Evolutionary conservation across 2,113 vertebrate genomes (phyloP).

Genomic region (Artemisiospiza belli): DNA sequence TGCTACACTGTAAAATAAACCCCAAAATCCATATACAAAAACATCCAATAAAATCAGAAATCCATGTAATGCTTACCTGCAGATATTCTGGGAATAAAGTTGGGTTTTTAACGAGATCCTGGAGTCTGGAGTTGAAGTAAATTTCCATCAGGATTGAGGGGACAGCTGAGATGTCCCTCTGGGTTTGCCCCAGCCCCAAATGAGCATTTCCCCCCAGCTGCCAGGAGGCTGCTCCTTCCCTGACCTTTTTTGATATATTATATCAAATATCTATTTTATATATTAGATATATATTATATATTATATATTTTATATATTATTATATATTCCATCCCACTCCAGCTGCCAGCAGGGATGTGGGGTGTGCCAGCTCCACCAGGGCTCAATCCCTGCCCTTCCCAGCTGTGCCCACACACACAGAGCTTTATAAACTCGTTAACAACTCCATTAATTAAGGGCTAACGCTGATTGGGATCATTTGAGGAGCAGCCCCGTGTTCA

Average conservation of each 20-base stretch:
- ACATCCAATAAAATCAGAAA: neutral
- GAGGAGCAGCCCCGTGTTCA: neutral
- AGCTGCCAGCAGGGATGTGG: neutral
- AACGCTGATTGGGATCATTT: neutral
- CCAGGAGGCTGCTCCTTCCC: neutral
- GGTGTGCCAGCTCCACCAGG: neutral
- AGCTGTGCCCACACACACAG: neutral
- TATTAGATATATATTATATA: no score
- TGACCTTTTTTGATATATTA: neutral
- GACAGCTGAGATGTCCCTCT: neutral
- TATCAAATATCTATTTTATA: neutral
- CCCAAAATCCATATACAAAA: accelerated
- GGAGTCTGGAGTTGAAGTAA: neutral
- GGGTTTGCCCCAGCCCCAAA: neutral
- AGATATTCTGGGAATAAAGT: neutral
- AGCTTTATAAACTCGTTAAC: neutral
- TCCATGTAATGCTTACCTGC: accelerated
- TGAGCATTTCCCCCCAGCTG: neutral
- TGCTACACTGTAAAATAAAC: accelerated
- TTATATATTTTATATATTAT: neutral
- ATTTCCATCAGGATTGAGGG: neutral
- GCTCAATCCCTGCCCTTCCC: neutral
- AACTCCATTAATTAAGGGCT: conserved; percentile 8
- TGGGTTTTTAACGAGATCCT: neutral
- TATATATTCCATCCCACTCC: neutral